Evolutionary conservation across 2,888 invertebrate genomes (phyloP).

Genomic region (Augiades crinisus): DNA sequence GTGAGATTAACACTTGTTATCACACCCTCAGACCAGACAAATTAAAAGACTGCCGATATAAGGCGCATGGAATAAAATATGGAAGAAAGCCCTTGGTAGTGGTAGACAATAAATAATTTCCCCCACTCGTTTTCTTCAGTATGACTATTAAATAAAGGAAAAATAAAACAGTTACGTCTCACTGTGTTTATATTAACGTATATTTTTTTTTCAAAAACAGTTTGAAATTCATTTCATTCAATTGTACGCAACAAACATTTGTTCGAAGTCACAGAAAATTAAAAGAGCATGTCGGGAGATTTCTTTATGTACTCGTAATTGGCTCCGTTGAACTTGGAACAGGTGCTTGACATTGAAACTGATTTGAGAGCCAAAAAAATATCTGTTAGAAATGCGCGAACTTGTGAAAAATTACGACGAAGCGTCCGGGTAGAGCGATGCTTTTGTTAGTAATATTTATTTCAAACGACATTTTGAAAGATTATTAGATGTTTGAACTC

Average conservation of each 20-base stretch:
- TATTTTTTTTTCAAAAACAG: too few species aligned
- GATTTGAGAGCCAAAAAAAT: constrained; percentile 21
- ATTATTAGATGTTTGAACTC: too few species aligned
- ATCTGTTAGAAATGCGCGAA: constrained; percentile 3
- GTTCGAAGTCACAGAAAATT: constrained; percentile 11
- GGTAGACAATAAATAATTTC: too few species aligned
- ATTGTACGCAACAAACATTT: constrained; percentile 8
- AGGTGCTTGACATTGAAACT: constrained; percentile 21
- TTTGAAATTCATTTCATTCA: background rate
- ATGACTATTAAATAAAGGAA: too few species aligned
- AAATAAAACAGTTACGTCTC: too few species aligned
- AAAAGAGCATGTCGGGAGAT: constrained; percentile 18
- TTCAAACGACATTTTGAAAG: background rate
- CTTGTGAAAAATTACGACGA: background rate
- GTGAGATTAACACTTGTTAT: too few species aligned
- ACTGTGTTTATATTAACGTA: too few species aligned
- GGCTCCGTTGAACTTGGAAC: constrained; percentile 19
- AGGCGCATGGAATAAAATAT: too few species aligned
- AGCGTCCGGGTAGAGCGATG: background rate
- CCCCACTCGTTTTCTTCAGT: too few species aligned
- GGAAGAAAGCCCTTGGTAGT: too few species aligned
- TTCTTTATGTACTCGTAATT: constrained; percentile 11
- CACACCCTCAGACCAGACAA: too few species aligned
- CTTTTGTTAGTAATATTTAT: background rate
- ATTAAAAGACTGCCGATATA: too few species aligned